Evolutionary conservation across 2,888 invertebrate genomes (phyloP).

Genomic region (Liodrosophila aerea): DNA sequence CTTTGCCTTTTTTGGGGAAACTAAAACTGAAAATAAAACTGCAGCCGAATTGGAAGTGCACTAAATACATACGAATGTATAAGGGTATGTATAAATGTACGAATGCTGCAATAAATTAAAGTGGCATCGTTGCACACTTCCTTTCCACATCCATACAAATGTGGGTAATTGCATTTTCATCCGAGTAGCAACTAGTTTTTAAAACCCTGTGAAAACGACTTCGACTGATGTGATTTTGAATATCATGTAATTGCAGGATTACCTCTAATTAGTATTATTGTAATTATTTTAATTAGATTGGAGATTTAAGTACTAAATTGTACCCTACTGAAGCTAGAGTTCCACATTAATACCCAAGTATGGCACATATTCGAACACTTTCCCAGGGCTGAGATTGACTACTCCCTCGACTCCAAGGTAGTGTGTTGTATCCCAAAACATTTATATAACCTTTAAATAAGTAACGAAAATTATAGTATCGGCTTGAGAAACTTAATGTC

Average conservation of each 20-base stretch:
- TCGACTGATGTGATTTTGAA: conserved; percentile 76
- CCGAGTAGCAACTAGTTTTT: conserved; percentile 74
- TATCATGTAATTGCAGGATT: conserved; percentile 46
- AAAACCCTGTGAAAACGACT: conserved; percentile 46
- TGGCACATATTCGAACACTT: too few species aligned
- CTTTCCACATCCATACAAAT: conserved; percentile 15
- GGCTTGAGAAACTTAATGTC: too few species aligned
- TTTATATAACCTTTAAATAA: too few species aligned
- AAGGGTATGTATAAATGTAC: background rate
- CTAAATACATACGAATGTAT: conserved; percentile 1
- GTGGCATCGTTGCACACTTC: conserved; percentile 13
- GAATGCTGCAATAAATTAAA: conserved; percentile 51
- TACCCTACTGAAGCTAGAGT: too few species aligned
- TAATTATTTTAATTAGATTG: too few species aligned
- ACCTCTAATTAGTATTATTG: conserved; percentile 4
- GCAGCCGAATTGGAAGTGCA: conserved; percentile 5
- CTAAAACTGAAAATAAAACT: conserved; percentile 17
- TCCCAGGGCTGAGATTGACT: too few species aligned
- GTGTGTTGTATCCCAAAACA: too few species aligned
- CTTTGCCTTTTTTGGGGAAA: background rate
- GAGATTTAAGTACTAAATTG: too few species aligned
- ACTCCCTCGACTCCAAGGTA: too few species aligned
- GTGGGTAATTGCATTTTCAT: conserved; percentile 73
- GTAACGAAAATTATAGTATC: too few species aligned
- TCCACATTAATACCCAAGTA: too few species aligned